A percentile compares a stretch with the other conserved stretches of the same genome.
Conservation (phyloP, 2,888 invertebrate genomes). For the Nomada ruficornis region DNA sequence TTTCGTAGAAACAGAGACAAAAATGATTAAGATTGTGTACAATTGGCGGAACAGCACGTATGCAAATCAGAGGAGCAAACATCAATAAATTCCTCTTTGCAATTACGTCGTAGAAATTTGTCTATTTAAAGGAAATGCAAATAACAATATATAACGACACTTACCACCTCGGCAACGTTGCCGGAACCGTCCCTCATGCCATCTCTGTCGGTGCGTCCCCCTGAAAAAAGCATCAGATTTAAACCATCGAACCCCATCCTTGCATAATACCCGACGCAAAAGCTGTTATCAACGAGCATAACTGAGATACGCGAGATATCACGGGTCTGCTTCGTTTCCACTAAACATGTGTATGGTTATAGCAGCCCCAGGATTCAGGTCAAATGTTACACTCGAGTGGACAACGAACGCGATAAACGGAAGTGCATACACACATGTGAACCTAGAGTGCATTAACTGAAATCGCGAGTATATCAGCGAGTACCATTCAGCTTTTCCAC, state of each 20-base stretch:
- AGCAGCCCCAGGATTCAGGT: conserved; percentile 45
- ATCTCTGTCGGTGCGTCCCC: conserved; percentile 82
- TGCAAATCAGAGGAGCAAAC: not conserved
- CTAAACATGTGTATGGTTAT: not conserved
- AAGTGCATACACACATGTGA: conserved; percentile 7
- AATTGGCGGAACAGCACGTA: too few relatives aligned
- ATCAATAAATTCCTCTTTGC: not conserved
- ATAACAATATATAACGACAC: conserved; percentile 55
- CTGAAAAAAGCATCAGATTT: conserved; percentile 65
- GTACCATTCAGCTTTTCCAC: conserved; percentile 28
- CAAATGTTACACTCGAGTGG: conserved; percentile 60
- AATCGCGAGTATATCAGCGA: conserved; percentile 40
- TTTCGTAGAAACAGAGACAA: not conserved
- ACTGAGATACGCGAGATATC: conserved; percentile 12
- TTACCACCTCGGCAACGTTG: conserved; percentile 84
- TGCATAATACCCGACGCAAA: not conserved
- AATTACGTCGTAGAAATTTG: not conserved
- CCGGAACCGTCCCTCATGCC: conserved; percentile 84
- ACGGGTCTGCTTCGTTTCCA: conserved; percentile 36
- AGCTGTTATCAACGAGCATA: not conserved
- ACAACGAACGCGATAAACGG: conserved; percentile 52
- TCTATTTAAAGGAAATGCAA: not conserved
- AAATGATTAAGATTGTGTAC: not conserved
- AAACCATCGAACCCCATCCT: not conserved
- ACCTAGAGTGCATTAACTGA: conserved; percentile 51